Evolutionary conservation across 2,797 vertebrate genomes (phyloP), one percentile per base, ranked within the genome.

Genomic region (Pithecia hirsuta): DNA sequence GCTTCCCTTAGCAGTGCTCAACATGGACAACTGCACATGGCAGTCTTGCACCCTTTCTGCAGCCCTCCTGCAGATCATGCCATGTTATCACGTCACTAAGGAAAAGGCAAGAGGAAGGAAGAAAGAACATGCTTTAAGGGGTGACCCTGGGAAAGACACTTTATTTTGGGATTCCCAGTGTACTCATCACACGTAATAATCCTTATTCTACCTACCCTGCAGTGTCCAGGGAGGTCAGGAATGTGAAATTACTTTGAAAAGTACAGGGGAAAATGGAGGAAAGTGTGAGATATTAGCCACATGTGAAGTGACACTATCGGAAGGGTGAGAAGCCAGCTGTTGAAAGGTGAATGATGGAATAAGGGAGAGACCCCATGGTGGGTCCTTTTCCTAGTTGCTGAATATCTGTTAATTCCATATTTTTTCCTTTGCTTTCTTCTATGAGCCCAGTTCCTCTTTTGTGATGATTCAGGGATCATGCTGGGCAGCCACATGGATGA

Each of bases 21-120:
- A 0, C 12, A 3, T 41, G 46, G 33, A 59, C 9, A 8, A 28
- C 11, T 24, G 33, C 12, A 24, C 2, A 0, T 46, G 59, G 6
- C 30, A 59, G 67, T 7, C 59, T 28, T 36, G 41, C 22, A 15
- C 12, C n/a, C 50, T 81, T 44, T 57, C 72, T 57, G 75, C 30
- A 36, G 52, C 14, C 46, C 57, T 59, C 55, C 50, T 75, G 28
- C n/a, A 67, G 46, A 72, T n/a, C 7, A 5, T 46, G 48, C 19
- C 28, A 4, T 36, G 17, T 24, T 61, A 22, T 83, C 48, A 4
- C 7, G 39, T 64, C 84, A 6, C 33, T 36, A 28, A 33, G 67
- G 48, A 28, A 79, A 33, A 22, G 52, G 79, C 26, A 20, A 36
- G 33, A 24, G 55, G 52, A n/a, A 52, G 75, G 88, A 72, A 79